Evolutionary conservation across 2,888 invertebrate species (phyloP).

Genomic region (Scaptomyza caliginosa): DNA sequence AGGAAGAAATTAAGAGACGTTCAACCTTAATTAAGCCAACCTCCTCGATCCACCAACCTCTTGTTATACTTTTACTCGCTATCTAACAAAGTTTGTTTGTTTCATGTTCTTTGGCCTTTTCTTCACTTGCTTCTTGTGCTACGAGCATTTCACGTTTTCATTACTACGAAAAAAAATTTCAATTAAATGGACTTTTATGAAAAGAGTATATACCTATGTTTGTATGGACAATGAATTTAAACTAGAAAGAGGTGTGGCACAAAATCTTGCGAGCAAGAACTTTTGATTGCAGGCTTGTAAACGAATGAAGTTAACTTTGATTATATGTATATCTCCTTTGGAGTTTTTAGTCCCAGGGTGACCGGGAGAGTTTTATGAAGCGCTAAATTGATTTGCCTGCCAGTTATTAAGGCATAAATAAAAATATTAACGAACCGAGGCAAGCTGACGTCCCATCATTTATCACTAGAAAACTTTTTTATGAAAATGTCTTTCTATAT

Average conservation of each 20-base stretch:
- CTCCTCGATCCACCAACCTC: neutral
- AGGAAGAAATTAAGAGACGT: slow-evolving; percentile 65
- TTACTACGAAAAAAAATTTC: slow-evolving; percentile 46
- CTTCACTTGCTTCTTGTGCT: slow-evolving; percentile 23
- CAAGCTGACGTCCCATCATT: slow-evolving; percentile 67
- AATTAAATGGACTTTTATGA: slow-evolving; percentile 32
- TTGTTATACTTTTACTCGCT: slow-evolving; percentile 25
- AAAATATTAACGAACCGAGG: slow-evolving; percentile 69
- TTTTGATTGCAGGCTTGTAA: slow-evolving; percentile 50
- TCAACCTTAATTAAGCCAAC: slow-evolving; percentile 71
- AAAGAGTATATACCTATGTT: neutral
- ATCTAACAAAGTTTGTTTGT: slow-evolving; percentile 59
- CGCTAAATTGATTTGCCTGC: slow-evolving; percentile 73
- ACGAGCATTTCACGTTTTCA: slow-evolving; percentile 61
- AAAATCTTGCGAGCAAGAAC: slow-evolving; percentile 31
- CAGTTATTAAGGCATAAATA: slow-evolving; percentile 73
- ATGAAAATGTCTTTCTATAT: slow-evolving; percentile 46
- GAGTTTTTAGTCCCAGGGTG: neutral
- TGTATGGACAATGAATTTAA: slow-evolving; percentile 15
- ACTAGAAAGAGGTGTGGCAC: neutral
- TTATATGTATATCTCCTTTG: slow-evolving; percentile 30
- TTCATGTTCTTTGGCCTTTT: slow-evolving; percentile 33
- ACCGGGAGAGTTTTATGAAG: slow-evolving; percentile 54
- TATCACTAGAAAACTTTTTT: slow-evolving; percentile 62
- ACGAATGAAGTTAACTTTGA: slow-evolving; percentile 52